Evolutionary conservation across 2,113 vertebrate species (phyloP).

Genomic region (Oreotrochilus melanogaster): DNA sequence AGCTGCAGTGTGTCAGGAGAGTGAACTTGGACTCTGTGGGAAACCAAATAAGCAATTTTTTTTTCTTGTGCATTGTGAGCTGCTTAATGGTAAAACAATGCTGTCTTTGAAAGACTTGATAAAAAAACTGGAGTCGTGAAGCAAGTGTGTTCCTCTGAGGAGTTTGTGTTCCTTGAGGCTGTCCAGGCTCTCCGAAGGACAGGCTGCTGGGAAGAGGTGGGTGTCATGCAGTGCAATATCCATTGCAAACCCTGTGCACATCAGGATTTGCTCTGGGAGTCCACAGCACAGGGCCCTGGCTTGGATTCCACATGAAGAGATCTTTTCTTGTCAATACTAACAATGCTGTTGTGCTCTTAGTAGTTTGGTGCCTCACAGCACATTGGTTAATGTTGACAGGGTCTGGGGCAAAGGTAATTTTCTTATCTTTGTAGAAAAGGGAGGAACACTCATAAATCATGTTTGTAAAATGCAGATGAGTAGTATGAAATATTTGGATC

Average conservation of each 20-base stretch:
- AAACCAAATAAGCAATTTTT: background rate
- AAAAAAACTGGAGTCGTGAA: background rate
- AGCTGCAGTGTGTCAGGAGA: background rate
- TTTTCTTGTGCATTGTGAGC: background rate
- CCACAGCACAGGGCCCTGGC: background rate
- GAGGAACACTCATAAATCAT: background rate
- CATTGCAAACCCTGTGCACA: background rate
- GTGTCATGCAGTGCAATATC: background rate
- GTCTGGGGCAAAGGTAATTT: background rate
- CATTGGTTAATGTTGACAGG: background rate
- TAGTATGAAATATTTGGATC: background rate
- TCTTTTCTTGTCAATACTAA: background rate
- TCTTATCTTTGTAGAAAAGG: background rate
- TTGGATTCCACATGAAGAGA: background rate
- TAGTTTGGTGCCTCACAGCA: background rate
- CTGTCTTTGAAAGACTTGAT: background rate
- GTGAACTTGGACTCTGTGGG: background rate
- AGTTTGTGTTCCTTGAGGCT: background rate
- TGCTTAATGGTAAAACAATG: background rate
- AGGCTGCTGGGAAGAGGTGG: background rate
- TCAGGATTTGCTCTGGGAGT: background rate
- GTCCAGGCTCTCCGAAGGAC: background rate
- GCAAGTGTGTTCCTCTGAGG: background rate
- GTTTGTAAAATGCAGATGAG: background rate
- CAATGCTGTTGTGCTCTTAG: background rate